Percentiles rank a stretch among this genome's conserved stretches.
Conservation (phyloP, 2,113 vertebrate species). For the Osmerus eperlanus region DNA sequence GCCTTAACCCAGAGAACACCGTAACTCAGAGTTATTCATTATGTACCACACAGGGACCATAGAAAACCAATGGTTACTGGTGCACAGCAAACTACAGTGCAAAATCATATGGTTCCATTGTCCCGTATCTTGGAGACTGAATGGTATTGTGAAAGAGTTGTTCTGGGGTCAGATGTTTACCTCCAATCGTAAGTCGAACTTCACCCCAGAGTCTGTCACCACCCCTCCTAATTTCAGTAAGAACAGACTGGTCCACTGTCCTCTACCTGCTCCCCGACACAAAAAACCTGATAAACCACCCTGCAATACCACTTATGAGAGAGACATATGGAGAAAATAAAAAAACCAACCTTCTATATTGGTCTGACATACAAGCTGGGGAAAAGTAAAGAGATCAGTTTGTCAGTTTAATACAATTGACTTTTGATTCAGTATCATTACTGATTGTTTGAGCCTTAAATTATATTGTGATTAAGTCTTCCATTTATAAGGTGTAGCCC, state of each 20-base stretch:
- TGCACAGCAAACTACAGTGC: too few relatives aligned
- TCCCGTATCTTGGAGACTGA: too few relatives aligned
- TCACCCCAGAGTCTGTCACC: constrained; percentile 61
- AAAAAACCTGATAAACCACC: not conserved
- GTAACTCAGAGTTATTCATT: not conserved
- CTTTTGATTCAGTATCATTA: too few relatives aligned
- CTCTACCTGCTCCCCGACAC: not conserved
- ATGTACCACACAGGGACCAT: too few relatives aligned
- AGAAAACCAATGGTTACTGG: too few relatives aligned
- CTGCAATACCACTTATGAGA: not conserved
- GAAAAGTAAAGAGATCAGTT: not conserved
- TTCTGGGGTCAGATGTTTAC: constrained; percentile 56
- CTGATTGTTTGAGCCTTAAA: too few relatives aligned
- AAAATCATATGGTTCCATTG: too few relatives aligned
- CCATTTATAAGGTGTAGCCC: too few relatives aligned
- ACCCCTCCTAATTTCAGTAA: constrained; percentile 75
- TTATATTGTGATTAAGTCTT: too few relatives aligned
- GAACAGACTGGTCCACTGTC: constrained; percentile 34
- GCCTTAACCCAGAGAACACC: constrained; percentile 65
- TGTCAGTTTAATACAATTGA: too few relatives aligned
- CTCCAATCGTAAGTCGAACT: constrained; percentile 72
- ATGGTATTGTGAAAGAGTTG: too few relatives aligned
- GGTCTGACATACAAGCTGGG: not conserved
- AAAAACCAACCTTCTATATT: not conserved
- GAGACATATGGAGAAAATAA: not conserved